A percentile compares a stretch with the other conserved stretches of the same genome.
These are phyloP conservation scores for Bacillus rossius DNA, from an alignment of 1,140 invertebrate species.

Conservation along the genomic window DNA sequence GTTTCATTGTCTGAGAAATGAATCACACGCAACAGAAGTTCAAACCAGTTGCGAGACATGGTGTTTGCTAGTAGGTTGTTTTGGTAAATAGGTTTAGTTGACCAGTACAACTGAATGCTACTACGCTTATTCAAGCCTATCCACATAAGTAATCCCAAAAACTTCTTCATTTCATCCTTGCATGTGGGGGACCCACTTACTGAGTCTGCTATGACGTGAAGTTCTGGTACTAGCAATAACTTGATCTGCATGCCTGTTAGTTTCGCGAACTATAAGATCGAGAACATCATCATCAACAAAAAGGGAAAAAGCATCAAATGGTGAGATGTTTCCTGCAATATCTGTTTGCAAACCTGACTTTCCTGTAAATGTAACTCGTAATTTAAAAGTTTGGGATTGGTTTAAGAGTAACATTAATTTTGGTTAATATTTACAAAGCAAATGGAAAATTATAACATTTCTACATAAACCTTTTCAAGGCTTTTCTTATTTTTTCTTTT, in stretches of 20 bases:
- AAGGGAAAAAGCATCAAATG: not conserved
- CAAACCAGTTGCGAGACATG: conserved; percentile 32
- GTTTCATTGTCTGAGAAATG: conserved; percentile 30
- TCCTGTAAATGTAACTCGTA: not conserved
- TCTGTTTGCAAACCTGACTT: not conserved
- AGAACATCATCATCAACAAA: conserved; percentile 6
- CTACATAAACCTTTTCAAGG: too few species aligned
- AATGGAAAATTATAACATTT: too few species aligned
- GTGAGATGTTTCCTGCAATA: not conserved
- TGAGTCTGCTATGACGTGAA: conserved; percentile 7
- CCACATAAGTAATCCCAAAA: conserved; percentile 26
- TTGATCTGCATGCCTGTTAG: conserved; percentile 24
- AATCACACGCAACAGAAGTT: conserved; percentile 27
- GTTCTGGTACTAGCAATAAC: not conserved
- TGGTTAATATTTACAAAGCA: too few species aligned
- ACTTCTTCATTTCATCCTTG: conserved; percentile 24
- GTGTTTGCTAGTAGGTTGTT: conserved; percentile 13
- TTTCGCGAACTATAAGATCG: conserved; percentile 21
- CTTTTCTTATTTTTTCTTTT: too few species aligned
- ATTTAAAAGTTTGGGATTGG: too few species aligned
- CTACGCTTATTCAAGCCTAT: conserved; percentile 22
- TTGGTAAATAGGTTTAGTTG: conserved; percentile 20
- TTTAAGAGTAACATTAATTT: too few species aligned
- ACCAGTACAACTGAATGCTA: conserved; percentile 23
- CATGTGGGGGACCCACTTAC: conserved; percentile 12